Evolutionary conservation across 2,797 vertebrate genomes (phyloP), one percentile per base, ranked within the genome.

Genomic region (Parauchenoglanis ngamensis): DNA sequence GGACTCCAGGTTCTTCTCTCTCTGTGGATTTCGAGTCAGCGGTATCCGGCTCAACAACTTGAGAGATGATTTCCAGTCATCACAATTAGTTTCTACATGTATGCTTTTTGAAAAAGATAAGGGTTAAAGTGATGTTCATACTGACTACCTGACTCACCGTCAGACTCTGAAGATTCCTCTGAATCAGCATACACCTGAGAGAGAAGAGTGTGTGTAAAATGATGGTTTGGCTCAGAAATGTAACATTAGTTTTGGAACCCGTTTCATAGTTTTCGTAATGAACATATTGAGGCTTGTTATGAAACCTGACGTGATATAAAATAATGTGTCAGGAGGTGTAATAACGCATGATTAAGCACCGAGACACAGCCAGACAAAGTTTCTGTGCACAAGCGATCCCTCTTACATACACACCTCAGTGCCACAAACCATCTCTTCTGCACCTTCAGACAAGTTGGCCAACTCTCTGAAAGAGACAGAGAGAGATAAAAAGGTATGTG

Each of bases 231-330:
- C 59, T 81, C 75, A 65, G 67, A 49, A 83, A 86, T 70, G 44
- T 83, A 67, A 52, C 52, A 1, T 28, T 67, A 52, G 59, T 88
- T 81, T 87, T 81, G 86, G 82, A 87, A 84, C 54, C 81, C 85
- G 83, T 87, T 82, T 88, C 89, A 86, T 85, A 65, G 85, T 81
- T 90, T 83, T 88, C 86, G 85, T 90, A 87, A 90, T 90, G 87
- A 92, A 90, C 87, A 85, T 90, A 86, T 91, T 89, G 46, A 80
- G 77, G 84, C 77, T 83, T 89, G 83, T 88, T 89, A 91, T 88
- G 84, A 87, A 90, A 87, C 81, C 78, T 81, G 81, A 88, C 81
- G 40, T 40, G 40, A 40, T 40, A 40, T 88, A 86, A 80, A 79
- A 85, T 88, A 87, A 90, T 86, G 54, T 91, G 89, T 89, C 84